Evolutionary conservation across 2,113 vertebrate genomes (phyloP).

Genomic region (Desmodus rotundus): DNA sequence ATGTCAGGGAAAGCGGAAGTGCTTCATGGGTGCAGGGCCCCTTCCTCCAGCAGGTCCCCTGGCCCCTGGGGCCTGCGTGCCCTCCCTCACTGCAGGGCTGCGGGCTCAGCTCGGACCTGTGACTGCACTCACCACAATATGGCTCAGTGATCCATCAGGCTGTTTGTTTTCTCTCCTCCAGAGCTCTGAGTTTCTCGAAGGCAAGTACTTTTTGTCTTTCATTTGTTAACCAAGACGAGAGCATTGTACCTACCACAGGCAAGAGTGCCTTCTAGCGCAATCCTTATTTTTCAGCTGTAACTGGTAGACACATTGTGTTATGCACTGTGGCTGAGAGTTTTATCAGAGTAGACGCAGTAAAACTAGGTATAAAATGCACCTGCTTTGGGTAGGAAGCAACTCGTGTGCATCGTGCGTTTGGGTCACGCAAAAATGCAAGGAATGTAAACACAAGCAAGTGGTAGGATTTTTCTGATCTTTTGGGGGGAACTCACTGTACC

Average conservation of each 20-base stretch:
- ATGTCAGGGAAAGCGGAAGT: neutral
- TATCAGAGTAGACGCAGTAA: neutral
- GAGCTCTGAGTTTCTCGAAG: neutral
- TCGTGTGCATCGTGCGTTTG: neutral
- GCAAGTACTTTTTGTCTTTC: neutral
- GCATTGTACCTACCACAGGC: accelerated
- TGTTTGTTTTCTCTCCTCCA: neutral
- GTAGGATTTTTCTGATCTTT: neutral
- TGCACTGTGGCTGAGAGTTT: neutral
- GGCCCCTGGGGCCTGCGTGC: accelerated
- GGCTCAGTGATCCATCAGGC: neutral
- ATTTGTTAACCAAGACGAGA: neutral
- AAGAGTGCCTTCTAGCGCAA: neutral
- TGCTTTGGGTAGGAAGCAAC: neutral
- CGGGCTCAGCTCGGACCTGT: accelerated
- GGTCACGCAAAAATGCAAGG: neutral
- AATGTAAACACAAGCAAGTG: neutral
- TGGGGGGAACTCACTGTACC: neutral
- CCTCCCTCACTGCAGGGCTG: neutral
- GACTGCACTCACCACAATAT: accelerated
- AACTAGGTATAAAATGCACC: neutral
- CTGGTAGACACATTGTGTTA: neutral
- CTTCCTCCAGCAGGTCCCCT: accelerated
- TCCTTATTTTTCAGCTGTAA: neutral
- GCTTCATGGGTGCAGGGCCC: accelerated